Base-by-base conservation (phyloP, 2,113 vertebrate species). In the Panurus biarmicus region DNA sequence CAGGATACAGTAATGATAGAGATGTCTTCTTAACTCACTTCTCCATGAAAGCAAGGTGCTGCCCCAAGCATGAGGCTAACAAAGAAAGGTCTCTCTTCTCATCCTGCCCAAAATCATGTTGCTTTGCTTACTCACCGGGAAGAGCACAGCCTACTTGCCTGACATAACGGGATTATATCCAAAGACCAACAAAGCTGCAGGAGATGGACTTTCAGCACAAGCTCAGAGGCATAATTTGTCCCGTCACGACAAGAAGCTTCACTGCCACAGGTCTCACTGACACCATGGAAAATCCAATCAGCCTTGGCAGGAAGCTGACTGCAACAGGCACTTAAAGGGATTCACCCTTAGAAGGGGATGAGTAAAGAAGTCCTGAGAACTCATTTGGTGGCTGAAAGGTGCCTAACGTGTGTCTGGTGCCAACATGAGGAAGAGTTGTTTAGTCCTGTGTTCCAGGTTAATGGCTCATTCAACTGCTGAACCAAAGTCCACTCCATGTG, bases 401-500 rank as follows among this genome's bases (percentile, higher is more conserved):
- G 23, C 15, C 22, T 33, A 53, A 75, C 38, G 54, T 47, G 13
- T 6, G 10, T 36, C 29, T 3, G 5, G 24, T 74, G 35, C 42
- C 12, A 40, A 7, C 0, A 3, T 13, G 69, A 50, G 33, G 17
- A 74, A 42, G 50, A 33, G 36, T 65, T 73, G 58, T 65, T 44
- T 51, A 78, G n/a, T 5, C 56, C 4, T 7, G 19, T 40, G 38
- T 11, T 19, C 23, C 21, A 31, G 25, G 40, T 45, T 78, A 28
- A 21, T 11, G n/a, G 47, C 8, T 69, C 22, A 31, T 25, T 25
- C 11, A 76, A 53, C 15, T 64, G 47, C 35, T 81, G 44, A 36
- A 62, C 42, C 33, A 31, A 61, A 79, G 58, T 5, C 28, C 19
- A 23, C 7, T 17, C 53, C 12, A 6, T 20, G 19, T 0, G 0